Evolutionary conservation across 2,113 vertebrate genomes (phyloP).

Genomic region (Ia io): DNA sequence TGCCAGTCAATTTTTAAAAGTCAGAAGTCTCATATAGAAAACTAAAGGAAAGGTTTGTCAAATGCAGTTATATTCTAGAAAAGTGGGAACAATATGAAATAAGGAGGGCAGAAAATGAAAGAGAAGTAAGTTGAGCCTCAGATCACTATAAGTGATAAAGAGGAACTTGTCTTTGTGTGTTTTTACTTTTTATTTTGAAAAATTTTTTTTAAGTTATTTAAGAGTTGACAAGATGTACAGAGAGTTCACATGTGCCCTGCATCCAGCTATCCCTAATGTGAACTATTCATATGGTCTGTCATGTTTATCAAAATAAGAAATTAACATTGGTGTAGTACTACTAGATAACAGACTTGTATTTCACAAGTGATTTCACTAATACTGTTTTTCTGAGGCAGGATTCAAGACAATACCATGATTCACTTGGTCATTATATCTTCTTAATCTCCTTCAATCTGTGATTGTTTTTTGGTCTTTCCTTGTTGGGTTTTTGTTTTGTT

Average conservation of each 20-base stretch:
- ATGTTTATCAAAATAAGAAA: background rate
- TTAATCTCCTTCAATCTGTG: background rate
- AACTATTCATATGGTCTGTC: background rate
- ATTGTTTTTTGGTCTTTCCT: background rate
- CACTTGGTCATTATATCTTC: background rate
- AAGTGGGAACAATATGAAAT: background rate
- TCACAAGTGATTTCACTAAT: background rate
- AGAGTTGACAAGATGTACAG: background rate
- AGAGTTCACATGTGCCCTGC: background rate
- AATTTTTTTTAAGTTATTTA: background rate
- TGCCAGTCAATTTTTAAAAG: constrained; percentile 54
- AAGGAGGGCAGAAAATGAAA: constrained; percentile 18
- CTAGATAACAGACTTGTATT: background rate
- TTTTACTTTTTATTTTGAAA: background rate
- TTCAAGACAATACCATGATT: background rate
- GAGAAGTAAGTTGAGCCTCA: background rate
- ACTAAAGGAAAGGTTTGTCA: constrained; percentile 44
- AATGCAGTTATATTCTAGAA: constrained; percentile 35
- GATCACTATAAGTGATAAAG: background rate
- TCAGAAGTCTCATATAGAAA: constrained; percentile 44
- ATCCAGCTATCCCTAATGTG: background rate
- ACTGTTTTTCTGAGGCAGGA: background rate
- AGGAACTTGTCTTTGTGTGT: background rate
- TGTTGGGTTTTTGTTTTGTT: background rate
- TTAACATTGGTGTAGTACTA: background rate